These are phyloP conservation scores for Slavum lentiscoides DNA, from an alignment of 2,888 invertebrate genomes.

Conservation along the genomic window DNA sequence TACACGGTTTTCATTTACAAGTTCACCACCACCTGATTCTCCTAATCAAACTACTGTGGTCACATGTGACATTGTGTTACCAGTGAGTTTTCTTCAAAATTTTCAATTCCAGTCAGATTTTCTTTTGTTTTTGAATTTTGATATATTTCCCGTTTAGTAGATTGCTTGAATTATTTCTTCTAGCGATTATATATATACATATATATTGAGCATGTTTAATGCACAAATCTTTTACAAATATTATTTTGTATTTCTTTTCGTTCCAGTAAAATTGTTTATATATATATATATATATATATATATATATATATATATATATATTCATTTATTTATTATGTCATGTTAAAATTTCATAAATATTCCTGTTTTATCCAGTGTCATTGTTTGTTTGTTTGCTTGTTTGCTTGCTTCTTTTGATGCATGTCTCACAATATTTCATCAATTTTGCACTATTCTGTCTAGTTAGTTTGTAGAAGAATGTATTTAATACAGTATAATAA, in stretches of 20 bases:
- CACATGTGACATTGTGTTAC: constrained; percentile 49
- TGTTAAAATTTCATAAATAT: neutral
- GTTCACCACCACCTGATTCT: constrained; percentile 58
- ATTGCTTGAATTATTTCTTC: constrained; percentile 14
- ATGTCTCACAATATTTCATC: neutral
- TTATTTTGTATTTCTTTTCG: too few species aligned
- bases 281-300: neutral
- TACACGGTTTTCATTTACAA: constrained; percentile 58
- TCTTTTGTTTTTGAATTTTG: constrained; percentile 18
- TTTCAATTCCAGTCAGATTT: constrained; percentile 24
- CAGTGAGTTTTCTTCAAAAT: constrained; percentile 42
- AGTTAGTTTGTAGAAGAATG: neutral
- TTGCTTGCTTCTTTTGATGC: neutral
- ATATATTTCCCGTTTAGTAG: constrained; percentile 12
- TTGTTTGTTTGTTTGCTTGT: constrained; percentile 9
- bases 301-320: neutral
- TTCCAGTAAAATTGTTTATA: too few species aligned
- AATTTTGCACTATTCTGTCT: neutral
- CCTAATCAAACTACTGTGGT: constrained; percentile 54
- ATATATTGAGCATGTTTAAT: neutral
- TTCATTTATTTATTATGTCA: neutral
- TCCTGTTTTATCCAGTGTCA: neutral
- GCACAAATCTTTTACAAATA: neutral
- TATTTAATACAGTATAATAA: constrained; percentile 8
- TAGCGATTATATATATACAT: neutral